Evolutionary conservation across 2,113 vertebrate genomes (phyloP), one percentile per base, ranked within the genome.

Genomic region (Dipodomys spectabilis): DNA sequence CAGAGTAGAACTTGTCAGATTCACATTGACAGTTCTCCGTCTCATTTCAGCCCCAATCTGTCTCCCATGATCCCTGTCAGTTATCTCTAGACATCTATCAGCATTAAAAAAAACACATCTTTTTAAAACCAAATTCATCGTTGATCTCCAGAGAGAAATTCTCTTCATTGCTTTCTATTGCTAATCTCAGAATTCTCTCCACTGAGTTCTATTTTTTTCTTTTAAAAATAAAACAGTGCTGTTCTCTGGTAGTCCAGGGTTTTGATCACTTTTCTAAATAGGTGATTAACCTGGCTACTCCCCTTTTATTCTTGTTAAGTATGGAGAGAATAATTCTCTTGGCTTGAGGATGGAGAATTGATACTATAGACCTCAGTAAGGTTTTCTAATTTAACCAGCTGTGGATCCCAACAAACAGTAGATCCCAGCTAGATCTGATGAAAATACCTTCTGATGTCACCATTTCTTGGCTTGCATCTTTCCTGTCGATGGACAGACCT

Each of bases 71-170:
- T 77, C 19, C 35, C 69, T 74, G 32, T 72, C 71, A 45, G 1
- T 6, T 73, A 5, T 86, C 30, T 83, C 28, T 74, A 75, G 83
- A 62, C 11, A n/a, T 62, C 67, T 22, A 62, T 64, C 22, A 45
- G 19, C 39, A 10, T 90, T 93, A 65, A 88, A 93, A 97, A 57
- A 57, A 57, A 1, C 35, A 78, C 49, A 82, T 84, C 67, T 27
- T 68, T 78, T 89, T 88, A 79, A 96, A 92, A 77, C 35, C 28
- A 57, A 94, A 82, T 79, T 78, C 30, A 44, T 88, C 57, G 60
- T 67, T 27, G 75, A 75, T 80, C 32, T 49, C 44, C 65, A 71
- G 53, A 95, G n/a, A 78, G 39, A 2, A 72, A 22, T 85, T 57
- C 35, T 49, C 12, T 64, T 44, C 13, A 78, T 64, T 60, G 30